Conservation (phyloP, 2,888 invertebrate species). For the Chymomyza fuscimana region DNA sequence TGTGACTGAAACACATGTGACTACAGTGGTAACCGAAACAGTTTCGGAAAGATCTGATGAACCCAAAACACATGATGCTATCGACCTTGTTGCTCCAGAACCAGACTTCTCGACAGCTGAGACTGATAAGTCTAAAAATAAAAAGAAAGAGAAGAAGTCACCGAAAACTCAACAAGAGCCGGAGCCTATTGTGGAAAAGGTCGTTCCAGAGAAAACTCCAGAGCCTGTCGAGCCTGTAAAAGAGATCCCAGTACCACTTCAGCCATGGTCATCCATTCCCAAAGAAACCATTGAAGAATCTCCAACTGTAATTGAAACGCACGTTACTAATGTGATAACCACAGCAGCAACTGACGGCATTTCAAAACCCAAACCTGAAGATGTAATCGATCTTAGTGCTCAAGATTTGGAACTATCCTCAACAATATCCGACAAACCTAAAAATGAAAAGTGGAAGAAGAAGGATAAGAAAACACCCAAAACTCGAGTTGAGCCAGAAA, state of each 20-base stretch:
- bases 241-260: background rate
- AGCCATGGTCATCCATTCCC: conserved; percentile 5
- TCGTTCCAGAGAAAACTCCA: background rate
- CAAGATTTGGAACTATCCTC: no score
- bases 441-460: background rate
- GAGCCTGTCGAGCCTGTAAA: background rate
- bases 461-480: background rate
- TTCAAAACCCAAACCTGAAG: no score
- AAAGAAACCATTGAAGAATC: conserved; percentile 15
- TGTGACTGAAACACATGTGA: background rate
- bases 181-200: no score
- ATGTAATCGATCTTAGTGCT: no score
- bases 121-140: background rate
- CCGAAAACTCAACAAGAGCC: background rate
- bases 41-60: background rate
- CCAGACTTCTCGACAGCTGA: background rate
- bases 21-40: background rate
- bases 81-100: background rate
- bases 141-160: conserved; percentile 14
- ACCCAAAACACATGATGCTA: background rate
- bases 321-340: background rate
- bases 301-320: background rate
- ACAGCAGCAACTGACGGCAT: no score
- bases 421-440: no score
- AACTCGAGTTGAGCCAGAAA: background rate